Conservation (phyloP, 2,888 invertebrate genomes). For the Melangyna quadrimaculata region DNA sequence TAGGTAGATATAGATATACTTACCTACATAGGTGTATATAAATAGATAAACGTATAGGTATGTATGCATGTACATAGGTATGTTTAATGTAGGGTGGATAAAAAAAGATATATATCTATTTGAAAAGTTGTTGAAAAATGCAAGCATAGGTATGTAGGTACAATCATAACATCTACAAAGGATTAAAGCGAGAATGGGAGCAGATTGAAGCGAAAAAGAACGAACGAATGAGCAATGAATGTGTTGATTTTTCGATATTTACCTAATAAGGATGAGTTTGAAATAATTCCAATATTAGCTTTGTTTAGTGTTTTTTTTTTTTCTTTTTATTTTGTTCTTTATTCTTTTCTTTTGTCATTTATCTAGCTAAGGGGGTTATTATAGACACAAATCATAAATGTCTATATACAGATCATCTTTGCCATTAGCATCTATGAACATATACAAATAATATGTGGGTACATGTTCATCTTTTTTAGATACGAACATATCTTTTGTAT, state of each 20-base stretch:
- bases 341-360: background rate
- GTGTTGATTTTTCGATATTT: slow-evolving; percentile 67
- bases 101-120: slow-evolving; percentile 10
- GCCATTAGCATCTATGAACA: background rate
- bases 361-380: background rate
- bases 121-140: slow-evolving; percentile 36
- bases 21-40: background rate
- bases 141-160: background rate
- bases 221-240: slow-evolving; percentile 18
- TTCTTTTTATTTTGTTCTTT: background rate
- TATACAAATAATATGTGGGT: too few species aligned
- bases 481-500: background rate
- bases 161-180: background rate
- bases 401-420: background rate
- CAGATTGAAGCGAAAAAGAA: slow-evolving; percentile 15
- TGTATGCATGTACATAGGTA: background rate
- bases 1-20: background rate
- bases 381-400: background rate
- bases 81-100: background rate
- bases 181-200: background rate
- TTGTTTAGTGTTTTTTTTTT: background rate
- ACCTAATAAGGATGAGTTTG: slow-evolving; percentile 45
- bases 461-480: background rate
- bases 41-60: background rate
- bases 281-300: slow-evolving; percentile 48